phyloP scores from a whole-genome alignment of 1,140 invertebrate genomes.

The Lysiphlebus fabarum region DNA sequence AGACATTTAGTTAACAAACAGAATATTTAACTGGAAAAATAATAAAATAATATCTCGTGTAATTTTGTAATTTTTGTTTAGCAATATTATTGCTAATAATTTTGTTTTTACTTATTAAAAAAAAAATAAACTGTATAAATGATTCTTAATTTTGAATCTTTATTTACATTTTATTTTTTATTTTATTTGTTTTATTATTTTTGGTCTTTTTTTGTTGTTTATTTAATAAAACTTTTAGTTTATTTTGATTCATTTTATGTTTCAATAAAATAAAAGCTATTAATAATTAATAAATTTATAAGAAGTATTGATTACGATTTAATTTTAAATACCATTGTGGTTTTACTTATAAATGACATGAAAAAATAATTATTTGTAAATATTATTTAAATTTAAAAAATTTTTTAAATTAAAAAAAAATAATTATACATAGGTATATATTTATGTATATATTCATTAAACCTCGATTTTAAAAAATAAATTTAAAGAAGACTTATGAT shows the following conservation, averaged over 20 bases:
- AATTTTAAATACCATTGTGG: conserved; percentile 13
- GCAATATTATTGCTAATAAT: background rate
- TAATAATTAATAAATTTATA: background rate
- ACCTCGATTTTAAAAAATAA: background rate
- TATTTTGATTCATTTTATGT: conserved; percentile 5
- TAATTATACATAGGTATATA: too few relatives aligned
- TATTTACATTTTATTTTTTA: conserved; percentile 1
- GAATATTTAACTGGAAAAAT: conserved; percentile 10
- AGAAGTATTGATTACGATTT: background rate
- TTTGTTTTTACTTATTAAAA: conserved; percentile 6
- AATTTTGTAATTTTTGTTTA: background rate
- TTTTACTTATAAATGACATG: background rate
- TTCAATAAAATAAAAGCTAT: background rate
- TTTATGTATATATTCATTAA: too few relatives aligned
- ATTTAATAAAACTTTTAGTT: background rate
- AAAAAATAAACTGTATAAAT: conserved; percentile 7
- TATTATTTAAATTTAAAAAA: background rate
- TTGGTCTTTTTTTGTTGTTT: background rate
- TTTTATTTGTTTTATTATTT: background rate
- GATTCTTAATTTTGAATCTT: background rate
- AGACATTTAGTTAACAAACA: conserved; percentile 14
- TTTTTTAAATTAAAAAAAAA: background rate
- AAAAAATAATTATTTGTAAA: background rate
- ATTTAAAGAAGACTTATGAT: conserved; percentile 2
- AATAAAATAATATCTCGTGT: conserved; percentile 9